These are phyloP conservation scores for Epicauta chinensis DNA, from an alignment of 1,140 invertebrate species.

Conservation along the genomic window DNA sequence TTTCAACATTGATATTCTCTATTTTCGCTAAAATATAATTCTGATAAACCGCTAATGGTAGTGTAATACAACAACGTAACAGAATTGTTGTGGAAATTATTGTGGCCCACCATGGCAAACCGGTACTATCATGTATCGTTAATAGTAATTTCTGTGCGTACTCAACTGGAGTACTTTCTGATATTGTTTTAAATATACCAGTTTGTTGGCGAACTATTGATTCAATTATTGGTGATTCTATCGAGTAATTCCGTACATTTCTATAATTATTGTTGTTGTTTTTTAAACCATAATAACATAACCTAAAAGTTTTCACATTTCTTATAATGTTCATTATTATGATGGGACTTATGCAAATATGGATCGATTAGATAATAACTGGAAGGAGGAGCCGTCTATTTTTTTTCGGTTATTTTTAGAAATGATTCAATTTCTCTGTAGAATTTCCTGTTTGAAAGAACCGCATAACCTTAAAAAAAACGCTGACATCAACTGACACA, in stretches of 20 bases:
- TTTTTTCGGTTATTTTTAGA: too few relatives aligned
- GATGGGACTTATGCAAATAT: too few relatives aligned
- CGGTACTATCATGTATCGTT: constrained; percentile 60
- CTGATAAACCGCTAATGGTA: constrained; percentile 72
- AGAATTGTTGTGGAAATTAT: constrained; percentile 65
- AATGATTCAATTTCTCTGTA: too few relatives aligned
- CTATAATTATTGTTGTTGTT: constrained; percentile 14
- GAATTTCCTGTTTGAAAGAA: too few relatives aligned
- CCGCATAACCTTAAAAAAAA: too few relatives aligned
- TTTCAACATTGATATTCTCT: constrained; percentile 63
- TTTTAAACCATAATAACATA: background rate
- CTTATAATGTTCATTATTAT: too few relatives aligned
- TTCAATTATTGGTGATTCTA: constrained; percentile 45
- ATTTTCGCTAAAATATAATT: constrained; percentile 66
- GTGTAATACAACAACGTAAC: constrained; percentile 57
- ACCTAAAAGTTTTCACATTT: background rate
- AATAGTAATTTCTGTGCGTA: constrained; percentile 59
- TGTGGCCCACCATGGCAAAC: constrained; percentile 77
- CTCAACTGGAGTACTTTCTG: constrained; percentile 59
- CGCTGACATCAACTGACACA: too few relatives aligned
- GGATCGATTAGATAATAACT: too few relatives aligned
- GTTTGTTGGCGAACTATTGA: constrained; percentile 46
- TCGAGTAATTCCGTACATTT: constrained; percentile 35
- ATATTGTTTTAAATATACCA: constrained; percentile 49
- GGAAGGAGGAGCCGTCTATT: too few relatives aligned